Base-by-base conservation (phyloP, 2,797 vertebrate species). In the Rachycentron canadum region DNA sequence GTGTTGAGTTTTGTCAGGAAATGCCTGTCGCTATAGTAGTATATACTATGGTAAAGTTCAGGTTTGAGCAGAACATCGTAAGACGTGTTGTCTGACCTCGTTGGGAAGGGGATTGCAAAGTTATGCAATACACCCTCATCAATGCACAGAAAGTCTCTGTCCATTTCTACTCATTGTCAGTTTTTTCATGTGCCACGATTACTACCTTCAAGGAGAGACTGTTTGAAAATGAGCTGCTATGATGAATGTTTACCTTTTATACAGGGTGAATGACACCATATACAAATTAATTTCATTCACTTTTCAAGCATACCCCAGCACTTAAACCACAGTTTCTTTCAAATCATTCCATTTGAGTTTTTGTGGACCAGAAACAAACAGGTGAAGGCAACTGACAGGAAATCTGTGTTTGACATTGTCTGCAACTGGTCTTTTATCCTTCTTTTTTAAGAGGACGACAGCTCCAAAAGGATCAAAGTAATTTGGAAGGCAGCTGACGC, bases 381-480 rank as follows among this genome's bases (percentile, higher is more conserved):
- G 41, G 28, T 13, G 28, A 62, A 16, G 16, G 55, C 43, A 65
- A 34, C 43, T 49, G 17, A 45, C 28, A 34, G 32, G 36, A 41
- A 62, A 45, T 63, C 17, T 21, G 32, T 25, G 12, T n/a, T 41
- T 11, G 52, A 53, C 16, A 30, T 30, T 70, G 47, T 58, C 52
- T 56, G 49, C 21, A 26, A 30, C 7, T 26, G 23, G 32, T 45
- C 60, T 68, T 61, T 41, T 32, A 40, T 68, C 62, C 47, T 3
- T 2, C 25, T 26, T 0, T 2, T 41, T 11, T 41, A 19, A 62
- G 47, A 60, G 45, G 23, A 1, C 1, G 9, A 49, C 76, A 69
- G 52, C 10, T 45, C 69, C 28, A 47, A 11, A 67, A 69, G 13
- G 52, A 82, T 76, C 49, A 67, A 55, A 72, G 38, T 73, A 56